A percentile compares a stretch with the other conserved stretches of the same genome.
Evolutionary conservation across 2,113 vertebrate genomes (phyloP).

Genomic region (Pimephales promelas): DNA sequence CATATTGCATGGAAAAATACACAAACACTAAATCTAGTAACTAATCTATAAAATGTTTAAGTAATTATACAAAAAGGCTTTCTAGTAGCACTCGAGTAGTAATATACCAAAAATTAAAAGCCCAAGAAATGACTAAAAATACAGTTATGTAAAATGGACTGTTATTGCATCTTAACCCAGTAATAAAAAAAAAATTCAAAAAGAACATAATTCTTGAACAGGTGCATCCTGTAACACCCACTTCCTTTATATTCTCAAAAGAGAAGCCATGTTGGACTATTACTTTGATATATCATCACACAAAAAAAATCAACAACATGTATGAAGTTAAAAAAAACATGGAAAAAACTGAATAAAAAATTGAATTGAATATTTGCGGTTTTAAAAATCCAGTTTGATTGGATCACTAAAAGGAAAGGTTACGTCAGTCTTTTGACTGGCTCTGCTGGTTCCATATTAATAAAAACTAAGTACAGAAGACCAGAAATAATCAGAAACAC

Average conservation of each 20-base stretch:
- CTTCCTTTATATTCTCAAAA: not conserved
- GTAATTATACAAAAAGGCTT: not conserved
- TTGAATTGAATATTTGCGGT: too few species aligned
- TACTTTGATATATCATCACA: not conserved
- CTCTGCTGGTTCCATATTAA: constrained; percentile 67
- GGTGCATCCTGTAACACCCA: constrained; percentile 35
- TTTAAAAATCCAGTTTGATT: not conserved
- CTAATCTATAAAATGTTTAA: not conserved
- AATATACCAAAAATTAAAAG: not conserved
- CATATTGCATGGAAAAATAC: not conserved
- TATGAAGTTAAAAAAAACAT: not conserved
- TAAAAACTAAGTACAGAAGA: constrained; percentile 71
- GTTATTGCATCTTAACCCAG: not conserved
- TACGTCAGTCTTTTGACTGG: constrained; percentile 64
- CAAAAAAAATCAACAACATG: not conserved
- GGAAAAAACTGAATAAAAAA: not conserved
- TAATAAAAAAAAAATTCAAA: not conserved
- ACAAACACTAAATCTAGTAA: not conserved
- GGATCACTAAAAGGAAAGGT: constrained; percentile 7
- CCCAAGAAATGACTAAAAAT: not conserved
- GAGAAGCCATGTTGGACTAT: not conserved
- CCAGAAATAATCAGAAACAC: constrained; percentile 66
- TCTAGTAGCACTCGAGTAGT: not conserved
- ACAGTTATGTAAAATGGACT: not conserved
- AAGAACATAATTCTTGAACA: not conserved